Evolutionary conservation across 2,888 invertebrate genomes (phyloP).

Genomic region (Saturnia pavonia): DNA sequence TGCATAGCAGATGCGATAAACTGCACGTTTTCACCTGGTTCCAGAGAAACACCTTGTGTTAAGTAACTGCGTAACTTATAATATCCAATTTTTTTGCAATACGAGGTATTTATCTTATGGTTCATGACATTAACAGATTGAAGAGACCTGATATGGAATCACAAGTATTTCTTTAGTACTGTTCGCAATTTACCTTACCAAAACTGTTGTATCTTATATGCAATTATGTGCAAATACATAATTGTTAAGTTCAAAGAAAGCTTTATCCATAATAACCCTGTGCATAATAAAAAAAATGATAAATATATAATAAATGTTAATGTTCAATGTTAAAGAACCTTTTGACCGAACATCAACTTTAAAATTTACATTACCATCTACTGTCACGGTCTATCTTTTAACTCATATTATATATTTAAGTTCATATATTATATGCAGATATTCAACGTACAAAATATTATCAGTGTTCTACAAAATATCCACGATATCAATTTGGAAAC

Average conservation of each 20-base stretch:
- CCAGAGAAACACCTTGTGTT: constrained; percentile 53
- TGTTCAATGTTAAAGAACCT: constrained; percentile 6
- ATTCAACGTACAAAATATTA: background rate
- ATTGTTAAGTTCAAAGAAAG: background rate
- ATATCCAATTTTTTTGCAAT: constrained; percentile 43
- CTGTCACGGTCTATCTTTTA: background rate
- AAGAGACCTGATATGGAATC: background rate
- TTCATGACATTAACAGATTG: background rate
- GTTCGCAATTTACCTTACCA: background rate
- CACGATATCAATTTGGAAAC: background rate
- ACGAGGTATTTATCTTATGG: background rate
- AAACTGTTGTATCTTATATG: background rate
- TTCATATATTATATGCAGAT: background rate
- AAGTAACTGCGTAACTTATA: constrained; percentile 37
- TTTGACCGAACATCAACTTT: constrained; percentile 13
- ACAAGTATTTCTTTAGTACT: background rate
- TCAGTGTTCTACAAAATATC: too few species aligned
- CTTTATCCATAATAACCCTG: background rate
- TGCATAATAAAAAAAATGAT: background rate
- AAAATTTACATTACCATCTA: background rate
- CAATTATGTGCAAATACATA: background rate
- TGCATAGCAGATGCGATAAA: constrained; percentile 52
- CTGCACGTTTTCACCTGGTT: constrained; percentile 51
- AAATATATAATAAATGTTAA: too few species aligned
- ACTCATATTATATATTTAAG: background rate